These are phyloP conservation scores for Podotricha telesiphe DNA, from an alignment of 2,888 invertebrate genomes.

Conservation along the genomic window DNA sequence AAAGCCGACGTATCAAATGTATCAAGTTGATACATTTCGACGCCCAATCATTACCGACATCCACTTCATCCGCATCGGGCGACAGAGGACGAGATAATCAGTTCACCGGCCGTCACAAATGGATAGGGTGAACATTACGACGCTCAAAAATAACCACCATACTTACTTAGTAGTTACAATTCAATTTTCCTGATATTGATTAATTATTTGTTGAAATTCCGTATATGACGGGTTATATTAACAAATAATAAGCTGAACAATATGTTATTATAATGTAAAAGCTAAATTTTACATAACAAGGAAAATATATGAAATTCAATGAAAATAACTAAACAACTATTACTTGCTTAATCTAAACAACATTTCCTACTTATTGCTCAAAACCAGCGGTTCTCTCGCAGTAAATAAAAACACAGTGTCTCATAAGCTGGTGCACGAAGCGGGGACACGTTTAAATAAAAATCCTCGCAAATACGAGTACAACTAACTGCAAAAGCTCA, in stretches of 20 bases:
- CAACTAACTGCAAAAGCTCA: slow-evolving; percentile 11
- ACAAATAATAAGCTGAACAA: no score
- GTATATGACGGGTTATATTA: no score
- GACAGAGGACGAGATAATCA: slow-evolving; percentile 58
- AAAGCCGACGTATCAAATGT: neutral
- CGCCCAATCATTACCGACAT: slow-evolving; percentile 25
- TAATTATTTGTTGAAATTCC: neutral
- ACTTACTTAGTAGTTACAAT: no score
- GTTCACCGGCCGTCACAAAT: slow-evolving; percentile 47
- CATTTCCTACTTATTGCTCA: neutral
- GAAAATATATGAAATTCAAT: no score
- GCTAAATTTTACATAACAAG: no score
- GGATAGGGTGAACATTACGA: slow-evolving; percentile 11
- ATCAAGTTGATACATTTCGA: slow-evolving; percentile 29
- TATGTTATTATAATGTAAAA: no score
- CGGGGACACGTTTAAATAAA: neutral
- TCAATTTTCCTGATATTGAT: neutral
- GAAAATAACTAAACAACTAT: no score
- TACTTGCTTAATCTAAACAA: no score
- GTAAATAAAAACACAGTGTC: neutral
- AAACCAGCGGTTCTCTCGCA: neutral
- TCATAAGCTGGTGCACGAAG: neutral
- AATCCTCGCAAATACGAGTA: neutral
- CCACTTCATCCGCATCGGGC: slow-evolving; percentile 38
- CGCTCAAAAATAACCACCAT: neutral